These are phyloP conservation scores for Drosophila peninsularis DNA, from an alignment of 2,888 invertebrate species.

Conservation along the genomic window DNA sequence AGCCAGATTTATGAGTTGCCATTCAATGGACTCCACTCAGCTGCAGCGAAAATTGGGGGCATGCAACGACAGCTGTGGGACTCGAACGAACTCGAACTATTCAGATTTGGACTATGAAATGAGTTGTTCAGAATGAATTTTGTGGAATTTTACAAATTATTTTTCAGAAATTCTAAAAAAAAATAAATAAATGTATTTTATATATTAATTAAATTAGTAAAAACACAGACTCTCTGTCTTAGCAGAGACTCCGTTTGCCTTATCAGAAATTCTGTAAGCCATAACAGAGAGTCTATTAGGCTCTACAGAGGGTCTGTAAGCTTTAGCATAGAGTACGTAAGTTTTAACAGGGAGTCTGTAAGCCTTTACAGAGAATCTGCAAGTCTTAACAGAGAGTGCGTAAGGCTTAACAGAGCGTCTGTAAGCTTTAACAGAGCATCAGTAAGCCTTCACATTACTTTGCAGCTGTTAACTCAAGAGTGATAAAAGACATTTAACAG, in stretches of 20 bases:
- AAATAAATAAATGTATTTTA: background rate
- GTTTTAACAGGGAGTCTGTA: background rate
- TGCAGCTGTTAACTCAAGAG: background rate
- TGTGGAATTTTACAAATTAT: no score
- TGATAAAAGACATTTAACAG: background rate
- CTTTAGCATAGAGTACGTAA: background rate
- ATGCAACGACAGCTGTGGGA: slow-evolving; percentile 12
- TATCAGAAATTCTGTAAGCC: background rate
- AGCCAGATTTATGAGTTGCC: slow-evolving; percentile 36
- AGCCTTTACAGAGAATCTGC: background rate
- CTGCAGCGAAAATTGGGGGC: slow-evolving; percentile 6
- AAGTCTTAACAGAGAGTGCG: no score
- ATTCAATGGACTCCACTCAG: slow-evolving; percentile 12
- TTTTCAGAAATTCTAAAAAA: background rate
- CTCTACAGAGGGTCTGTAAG: background rate
- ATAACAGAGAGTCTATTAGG: background rate
- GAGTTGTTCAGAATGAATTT: background rate
- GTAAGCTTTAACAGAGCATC: background rate
- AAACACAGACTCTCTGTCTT: no score
- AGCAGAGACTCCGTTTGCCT: no score
- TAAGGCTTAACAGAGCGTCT: background rate
- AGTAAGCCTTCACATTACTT: background rate
- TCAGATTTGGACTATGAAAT: background rate
- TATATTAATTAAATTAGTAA: background rate
- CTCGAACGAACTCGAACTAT: background rate